These are phyloP conservation scores for Cossypha dichroa DNA, from an alignment of 2,797 vertebrate genomes.

Conservation along the genomic window DNA sequence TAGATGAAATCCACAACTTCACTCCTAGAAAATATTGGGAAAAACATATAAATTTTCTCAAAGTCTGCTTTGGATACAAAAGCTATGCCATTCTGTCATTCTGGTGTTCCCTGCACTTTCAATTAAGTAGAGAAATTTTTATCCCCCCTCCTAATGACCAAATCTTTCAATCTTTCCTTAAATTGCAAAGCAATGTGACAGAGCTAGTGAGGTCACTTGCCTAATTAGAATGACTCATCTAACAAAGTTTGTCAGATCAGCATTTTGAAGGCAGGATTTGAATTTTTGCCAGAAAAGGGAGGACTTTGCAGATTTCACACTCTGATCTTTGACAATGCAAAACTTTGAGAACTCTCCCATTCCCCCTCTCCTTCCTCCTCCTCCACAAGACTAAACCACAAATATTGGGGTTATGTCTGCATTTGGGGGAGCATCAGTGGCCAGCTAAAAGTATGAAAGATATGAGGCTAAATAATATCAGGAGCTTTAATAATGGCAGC, in stretches of 20 bases:
- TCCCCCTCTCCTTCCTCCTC: fast-evolving
- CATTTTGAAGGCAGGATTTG: neutral
- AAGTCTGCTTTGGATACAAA: neutral
- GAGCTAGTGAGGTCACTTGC: neutral
- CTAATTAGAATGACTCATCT: neutral
- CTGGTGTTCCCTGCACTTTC: neutral
- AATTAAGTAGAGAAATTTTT: neutral
- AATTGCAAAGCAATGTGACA: neutral
- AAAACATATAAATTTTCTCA: neutral
- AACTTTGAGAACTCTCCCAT: neutral
- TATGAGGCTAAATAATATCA: neutral
- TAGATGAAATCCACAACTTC: neutral
- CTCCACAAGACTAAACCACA: neutral
- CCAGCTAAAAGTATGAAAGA: neutral
- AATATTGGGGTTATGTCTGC: neutral
- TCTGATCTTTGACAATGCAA: neutral
- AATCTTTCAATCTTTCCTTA: slow-evolving; percentile 17
- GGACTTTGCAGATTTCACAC: neutral
- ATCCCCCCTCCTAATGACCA: neutral
- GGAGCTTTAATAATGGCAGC: neutral
- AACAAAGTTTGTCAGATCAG: neutral
- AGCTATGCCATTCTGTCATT: neutral
- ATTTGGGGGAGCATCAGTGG: neutral
- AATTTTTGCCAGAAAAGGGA: neutral
- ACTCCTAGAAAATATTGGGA: neutral